Evolutionary conservation across 2,113 vertebrate genomes (phyloP), one percentile per base, ranked within the genome.

Genomic region (Poecile atricapillus): DNA sequence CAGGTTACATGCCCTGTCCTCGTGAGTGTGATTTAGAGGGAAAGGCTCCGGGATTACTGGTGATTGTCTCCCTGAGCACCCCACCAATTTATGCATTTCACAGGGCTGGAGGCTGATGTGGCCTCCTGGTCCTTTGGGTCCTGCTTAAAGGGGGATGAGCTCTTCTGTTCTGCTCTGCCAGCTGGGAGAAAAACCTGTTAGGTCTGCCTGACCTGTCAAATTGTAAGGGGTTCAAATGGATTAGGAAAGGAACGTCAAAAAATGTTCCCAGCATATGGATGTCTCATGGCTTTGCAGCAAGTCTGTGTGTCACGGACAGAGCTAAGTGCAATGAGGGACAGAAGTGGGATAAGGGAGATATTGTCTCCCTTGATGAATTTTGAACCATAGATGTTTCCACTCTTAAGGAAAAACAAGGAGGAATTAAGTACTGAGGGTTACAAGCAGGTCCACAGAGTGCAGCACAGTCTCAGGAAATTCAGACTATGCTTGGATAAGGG

Each of bases 141-240:
- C 35, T 78, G 13, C 89, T 89, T 86, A 81, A 83, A 89, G 44
- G 10, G 30, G 47, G 76, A 71, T 93, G 87, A 90, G 56, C 80
- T 68, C 43, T 56, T 91, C 82, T 52, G 56, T 88, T 96, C 63
- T 86, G 55, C 64, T 92, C 33, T 31, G 33, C 64, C 95, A 93
- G 83, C 89, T 95, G 87, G 64, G 67, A 79, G 93, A 55, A 95
- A 95, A 96, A 93, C 93, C 95, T 87, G 83, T 95, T 95, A 93
- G 70, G 68, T 96, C 90, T 93, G 97, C 90, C 74, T 94, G 95
- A 92, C 95, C 92, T 97, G 91, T 83, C 91, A 74, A 84, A 93
- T 95, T 94, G 94, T 96, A 92, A 85, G 78, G 78, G 78, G 50
- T 96, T 95, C 95, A 94, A 86, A 41, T 3, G 64, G 95, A 94